Evolutionary conservation across 2,113 vertebrate genomes (phyloP).

Genomic region (Catharus fuscescens): DNA sequence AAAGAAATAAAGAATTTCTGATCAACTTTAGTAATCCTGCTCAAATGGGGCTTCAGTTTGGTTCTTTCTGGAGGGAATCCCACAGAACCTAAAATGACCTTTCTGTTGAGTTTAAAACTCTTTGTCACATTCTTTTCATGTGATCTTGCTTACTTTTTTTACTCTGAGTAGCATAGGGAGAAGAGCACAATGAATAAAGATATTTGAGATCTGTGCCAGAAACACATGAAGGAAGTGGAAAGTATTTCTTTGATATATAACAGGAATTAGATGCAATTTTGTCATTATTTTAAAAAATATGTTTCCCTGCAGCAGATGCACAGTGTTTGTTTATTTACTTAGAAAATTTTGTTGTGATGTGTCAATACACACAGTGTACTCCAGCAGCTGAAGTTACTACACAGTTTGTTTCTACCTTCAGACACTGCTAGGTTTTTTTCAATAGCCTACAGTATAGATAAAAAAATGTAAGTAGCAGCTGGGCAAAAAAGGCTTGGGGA

Average conservation of each 20-base stretch:
- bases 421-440: background rate
- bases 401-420: background rate
- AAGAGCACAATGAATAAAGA: background rate
- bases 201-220: background rate
- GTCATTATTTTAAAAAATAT: background rate
- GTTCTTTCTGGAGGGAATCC: background rate
- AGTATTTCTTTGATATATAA: background rate
- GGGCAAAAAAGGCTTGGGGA: background rate
- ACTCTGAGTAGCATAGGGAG: background rate
- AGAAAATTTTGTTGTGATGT: background rate
- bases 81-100: background rate
- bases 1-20: background rate
- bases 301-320: background rate
- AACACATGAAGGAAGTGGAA: background rate
- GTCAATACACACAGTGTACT: background rate
- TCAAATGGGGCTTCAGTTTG: background rate
- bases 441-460: background rate
- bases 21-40: background rate
- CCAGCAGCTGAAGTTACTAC: background rate
- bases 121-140: background rate
- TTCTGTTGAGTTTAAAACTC: background rate
- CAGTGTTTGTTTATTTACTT: background rate
- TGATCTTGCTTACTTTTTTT: background rate
- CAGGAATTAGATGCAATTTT: background rate
- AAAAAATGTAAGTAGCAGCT: background rate